Base-by-base conservation (phyloP, 2,888 invertebrate species). In the Beris morrisii region DNA sequence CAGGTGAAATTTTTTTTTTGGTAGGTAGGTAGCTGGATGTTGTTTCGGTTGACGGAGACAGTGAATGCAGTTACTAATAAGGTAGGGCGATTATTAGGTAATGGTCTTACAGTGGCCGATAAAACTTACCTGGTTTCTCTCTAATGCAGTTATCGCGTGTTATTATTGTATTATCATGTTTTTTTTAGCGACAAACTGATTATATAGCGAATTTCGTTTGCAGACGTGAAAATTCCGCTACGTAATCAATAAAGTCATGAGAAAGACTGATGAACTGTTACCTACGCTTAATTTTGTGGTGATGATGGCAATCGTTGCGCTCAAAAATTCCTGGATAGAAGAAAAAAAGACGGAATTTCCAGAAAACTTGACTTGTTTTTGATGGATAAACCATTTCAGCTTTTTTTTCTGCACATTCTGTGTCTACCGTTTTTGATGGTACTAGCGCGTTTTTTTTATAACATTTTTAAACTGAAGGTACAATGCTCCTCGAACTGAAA, bases 21-120 rank as follows among this genome's bases (percentile, higher is more conserved):
- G 22, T 22, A 22, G 48, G 13, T 13, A 48, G 15, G 48, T 48
- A 15, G 12, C 15, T 48, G n/a, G 22, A 13, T 48, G 48, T 11
- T 48, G 13, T 6, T 6, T 13, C 48, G 12, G 22, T 28, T 61
- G 28, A 28, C 31, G 22, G 32, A 32, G 15, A 12, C 13, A 32
- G 7, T 13, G 15, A 43, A 52, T 53, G 53, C 59, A 63, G 28
- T 31, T 22, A 13, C 52, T 28, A 52, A 48, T 48, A 12, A 48
- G 63, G 63, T 63, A 53, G 63, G 63, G 53, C 43, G 50, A 13
- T 45, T 28, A 59, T 63, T 50, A 50, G 48, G 59, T 59, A 59
- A 32, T 38, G 30, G 4, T 12, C 13, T 13, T 48, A 43, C 63
- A 53, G 53, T 43, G 44, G 31, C 9, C 22, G 44, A 32, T 52